phyloP scores from a whole-genome alignment of 2,113 vertebrate genomes.

The Ophthalmolycus amberensis region DNA sequence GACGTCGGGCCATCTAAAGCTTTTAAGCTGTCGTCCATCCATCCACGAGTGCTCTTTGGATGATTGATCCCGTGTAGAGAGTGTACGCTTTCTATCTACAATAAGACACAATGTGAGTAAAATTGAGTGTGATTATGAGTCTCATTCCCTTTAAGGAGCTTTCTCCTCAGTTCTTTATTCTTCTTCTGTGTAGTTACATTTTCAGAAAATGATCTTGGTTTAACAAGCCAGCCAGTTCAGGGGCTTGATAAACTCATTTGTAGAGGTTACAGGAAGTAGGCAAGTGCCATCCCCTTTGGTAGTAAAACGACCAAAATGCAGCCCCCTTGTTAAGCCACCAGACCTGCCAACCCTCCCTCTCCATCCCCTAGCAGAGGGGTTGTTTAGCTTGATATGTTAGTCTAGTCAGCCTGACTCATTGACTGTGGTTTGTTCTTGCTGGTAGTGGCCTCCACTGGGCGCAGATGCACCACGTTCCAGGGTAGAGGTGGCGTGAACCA shows the following conservation, averaged over 20 bases:
- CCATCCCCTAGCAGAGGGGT: background rate
- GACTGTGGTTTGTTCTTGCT: background rate
- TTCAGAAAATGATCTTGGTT: constrained; percentile 9
- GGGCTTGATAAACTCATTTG: background rate
- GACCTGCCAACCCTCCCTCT: background rate
- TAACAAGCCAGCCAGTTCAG: background rate
- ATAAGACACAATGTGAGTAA: constrained; percentile 42
- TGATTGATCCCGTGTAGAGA: constrained; percentile 36
- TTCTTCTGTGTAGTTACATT: background rate
- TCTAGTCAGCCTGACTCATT: background rate
- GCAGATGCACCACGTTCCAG: too few relatives aligned
- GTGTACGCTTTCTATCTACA: constrained; percentile 37
- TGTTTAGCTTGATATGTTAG: background rate
- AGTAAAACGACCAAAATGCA: background rate
- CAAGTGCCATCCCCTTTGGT: background rate
- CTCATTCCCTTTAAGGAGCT: constrained; percentile 25
- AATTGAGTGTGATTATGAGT: constrained; percentile 39
- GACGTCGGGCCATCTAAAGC: constrained; percentile 40
- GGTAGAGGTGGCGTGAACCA: too few relatives aligned
- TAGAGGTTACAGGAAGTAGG: background rate
- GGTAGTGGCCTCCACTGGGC: too few relatives aligned
- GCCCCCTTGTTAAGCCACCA: background rate
- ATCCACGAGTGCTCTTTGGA: constrained; percentile 46
- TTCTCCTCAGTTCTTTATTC: constrained; percentile 11
- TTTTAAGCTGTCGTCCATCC: constrained; percentile 69